Base-by-base conservation (phyloP, 2,888 invertebrate species). In the Hylaea fasciaria region DNA sequence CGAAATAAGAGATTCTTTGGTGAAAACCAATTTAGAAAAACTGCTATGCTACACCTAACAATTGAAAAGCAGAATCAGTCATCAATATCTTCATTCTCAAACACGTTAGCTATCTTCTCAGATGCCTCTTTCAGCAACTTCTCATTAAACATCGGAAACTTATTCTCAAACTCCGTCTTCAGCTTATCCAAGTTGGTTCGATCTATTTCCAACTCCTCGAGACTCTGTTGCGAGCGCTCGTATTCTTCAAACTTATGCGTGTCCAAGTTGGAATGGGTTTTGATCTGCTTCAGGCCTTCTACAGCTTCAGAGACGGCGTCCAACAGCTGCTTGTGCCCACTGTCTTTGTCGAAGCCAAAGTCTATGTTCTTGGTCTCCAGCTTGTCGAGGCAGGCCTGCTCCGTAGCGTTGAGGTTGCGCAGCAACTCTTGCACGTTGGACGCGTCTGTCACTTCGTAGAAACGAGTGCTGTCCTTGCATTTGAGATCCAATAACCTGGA, bases 301-400 rank as follows among this genome's bases (percentile, higher is more conserved):
- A 91, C 81, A 0, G 91, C 87, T 44, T 92, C 90, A 0, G 82
- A 85, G 0, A 93, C 88, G 0, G 91, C 89, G 0, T 91, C 87
- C 0, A 91, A 48, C 0, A 93, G 63, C 54, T 91, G 86, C 45
- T 84, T 79, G 53, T 90, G 90, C 0, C 91, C 91, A 0, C 78
- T 81, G 0, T 78, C 75, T 22, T 87, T 81, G 17, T 83, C 69
- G 50, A 83, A 90, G 0, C 92, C 92, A 49, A 92, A 86, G 32
- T 91, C 87, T 0, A 92, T 77, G 10, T 90, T 87, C 55, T 83
- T 87, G 0, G 85, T 81, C 28, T 85, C 77, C 0, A 92, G 69
- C 50, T 79, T 85, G 63, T 92, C 82, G 0, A 92, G 71, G 43
- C 74, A 80, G 0, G 74, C 70, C 60, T 87, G 80, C 65, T 89